These are phyloP conservation scores for Carlito syrichta DNA, from an alignment of 2,113 vertebrate species.

Conservation along the genomic window DNA sequence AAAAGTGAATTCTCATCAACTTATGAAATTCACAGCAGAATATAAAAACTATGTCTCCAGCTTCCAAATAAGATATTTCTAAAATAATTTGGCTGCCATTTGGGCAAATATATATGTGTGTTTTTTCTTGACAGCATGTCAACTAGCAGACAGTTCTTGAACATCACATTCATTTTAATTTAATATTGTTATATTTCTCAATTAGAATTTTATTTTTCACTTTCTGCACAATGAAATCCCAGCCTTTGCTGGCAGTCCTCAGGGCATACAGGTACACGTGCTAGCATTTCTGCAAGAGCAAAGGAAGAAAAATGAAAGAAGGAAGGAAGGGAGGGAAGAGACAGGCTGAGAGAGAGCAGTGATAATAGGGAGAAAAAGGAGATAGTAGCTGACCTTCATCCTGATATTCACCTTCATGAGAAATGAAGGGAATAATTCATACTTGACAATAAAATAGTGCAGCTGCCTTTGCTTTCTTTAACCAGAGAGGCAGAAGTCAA, in stretches of 20 bases:
- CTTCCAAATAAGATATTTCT: constrained; percentile 69
- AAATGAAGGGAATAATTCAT: constrained; percentile 62
- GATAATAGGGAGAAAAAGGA: not conserved
- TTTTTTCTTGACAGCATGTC: constrained; percentile 75
- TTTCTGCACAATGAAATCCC: constrained; percentile 39
- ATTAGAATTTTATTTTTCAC: constrained; percentile 53
- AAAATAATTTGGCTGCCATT: constrained; percentile 73
- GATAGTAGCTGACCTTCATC: constrained; percentile 51
- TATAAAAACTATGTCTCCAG: constrained; percentile 45
- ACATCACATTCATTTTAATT: constrained; percentile 66
- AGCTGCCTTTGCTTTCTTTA: constrained; percentile 35
- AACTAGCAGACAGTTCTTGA: constrained; percentile 58
- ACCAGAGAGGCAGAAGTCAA: constrained; percentile 22
- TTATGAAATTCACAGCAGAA: constrained; percentile 48
- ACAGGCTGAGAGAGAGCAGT: not conserved
- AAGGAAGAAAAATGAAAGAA: constrained; percentile 51
- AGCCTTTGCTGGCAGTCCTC: constrained; percentile 13
- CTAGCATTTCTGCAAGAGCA: constrained; percentile 27
- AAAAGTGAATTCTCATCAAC: constrained; percentile 59
- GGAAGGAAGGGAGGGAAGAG: not conserved
- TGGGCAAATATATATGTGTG: constrained; percentile 71
- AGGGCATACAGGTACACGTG: not conserved
- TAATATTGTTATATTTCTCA: constrained; percentile 61
- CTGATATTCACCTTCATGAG: constrained; percentile 56
- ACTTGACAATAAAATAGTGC: constrained; percentile 36